A percentile compares a stretch with the other conserved stretches of the same genome.
Conservation (phyloP, 64 coral and sea anemone species). For the Cladopsammia gracilis region DNA sequence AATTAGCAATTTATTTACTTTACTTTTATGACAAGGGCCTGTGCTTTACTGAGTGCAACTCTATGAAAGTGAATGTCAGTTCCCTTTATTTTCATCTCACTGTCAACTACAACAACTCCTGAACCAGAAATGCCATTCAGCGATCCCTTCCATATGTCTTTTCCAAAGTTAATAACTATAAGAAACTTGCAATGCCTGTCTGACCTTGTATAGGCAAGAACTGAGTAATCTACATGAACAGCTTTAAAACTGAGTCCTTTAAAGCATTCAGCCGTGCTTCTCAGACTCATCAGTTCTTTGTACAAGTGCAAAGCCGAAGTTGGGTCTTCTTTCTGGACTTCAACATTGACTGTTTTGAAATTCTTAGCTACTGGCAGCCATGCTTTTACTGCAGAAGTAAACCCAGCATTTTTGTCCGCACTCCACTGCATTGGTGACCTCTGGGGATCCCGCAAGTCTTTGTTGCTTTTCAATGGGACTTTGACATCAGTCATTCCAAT, state of each 20-base stretch:
- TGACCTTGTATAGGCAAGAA: conserved; percentile 76
- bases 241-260: conserved; percentile 69
- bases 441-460: conserved; percentile 70
- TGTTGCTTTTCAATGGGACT: conserved; percentile 31
- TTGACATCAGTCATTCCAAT: conserved; percentile 89
- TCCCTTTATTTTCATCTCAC: conserved; percentile 73
- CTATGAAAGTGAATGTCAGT: conserved; percentile 12
- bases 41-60: conserved; percentile 65
- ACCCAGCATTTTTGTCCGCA: conserved; percentile 55
- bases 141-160: conserved; percentile 32
- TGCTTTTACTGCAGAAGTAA: conserved; percentile 35
- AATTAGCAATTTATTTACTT: neutral
- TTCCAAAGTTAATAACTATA: conserved; percentile 82
- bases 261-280: conserved; percentile 49
- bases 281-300: conserved; percentile 64
- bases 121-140: conserved; percentile 54
- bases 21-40: conserved; percentile 79
- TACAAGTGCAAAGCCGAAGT: conserved; percentile 72
- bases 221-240: conserved; percentile 58
- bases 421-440: conserved; percentile 89
- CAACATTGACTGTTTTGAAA: conserved; percentile 67
- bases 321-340: conserved; percentile 47
- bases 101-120: conserved; percentile 70
- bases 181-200: neutral
- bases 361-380: conserved; percentile 72